phyloP scores from a whole-genome alignment of 1,140 invertebrate genomes.

The Zelostemma sp. region DNA sequence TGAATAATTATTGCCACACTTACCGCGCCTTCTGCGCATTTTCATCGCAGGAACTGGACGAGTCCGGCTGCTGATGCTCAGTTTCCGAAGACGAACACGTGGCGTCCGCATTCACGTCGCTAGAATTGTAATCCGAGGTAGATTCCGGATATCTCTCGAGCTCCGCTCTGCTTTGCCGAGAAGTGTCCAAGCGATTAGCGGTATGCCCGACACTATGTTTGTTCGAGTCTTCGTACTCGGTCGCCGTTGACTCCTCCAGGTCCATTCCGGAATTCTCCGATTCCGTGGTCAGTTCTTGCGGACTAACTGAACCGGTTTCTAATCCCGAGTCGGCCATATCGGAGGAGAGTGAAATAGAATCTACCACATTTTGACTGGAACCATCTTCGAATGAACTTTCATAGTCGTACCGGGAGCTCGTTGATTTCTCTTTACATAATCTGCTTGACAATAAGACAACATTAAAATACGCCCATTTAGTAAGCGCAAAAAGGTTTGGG shows the following conservation, averaged over 20 bases:
- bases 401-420: constrained; percentile 19
- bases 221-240: constrained; percentile 76
- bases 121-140: constrained; percentile 42
- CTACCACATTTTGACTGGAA: constrained; percentile 38
- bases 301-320: constrained; percentile 72
- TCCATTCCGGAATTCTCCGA: constrained; percentile 67
- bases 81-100: constrained; percentile 53
- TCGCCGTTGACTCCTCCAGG: constrained; percentile 69
- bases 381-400: constrained; percentile 34
- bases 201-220: constrained; percentile 24
- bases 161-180: constrained; percentile 29
- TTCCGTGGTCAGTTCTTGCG: constrained; percentile 63
- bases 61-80: constrained; percentile 47
- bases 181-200: constrained; percentile 9
- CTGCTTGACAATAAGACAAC: no score
- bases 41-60: constrained; percentile 49
- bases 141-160: constrained; percentile 31
- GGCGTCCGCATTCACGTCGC: constrained; percentile 36
- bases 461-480: no score
- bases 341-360: constrained; percentile 48
- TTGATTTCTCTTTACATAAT: constrained; percentile 32
- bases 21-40: constrained; percentile 43
- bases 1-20: no score
- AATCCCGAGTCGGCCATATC: constrained; percentile 74
- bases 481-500: no score